Evolutionary conservation across 1,140 invertebrate genomes (phyloP), one percentile per base, ranked within the genome.

Genomic region (Zaprionus tsacasi): DNA sequence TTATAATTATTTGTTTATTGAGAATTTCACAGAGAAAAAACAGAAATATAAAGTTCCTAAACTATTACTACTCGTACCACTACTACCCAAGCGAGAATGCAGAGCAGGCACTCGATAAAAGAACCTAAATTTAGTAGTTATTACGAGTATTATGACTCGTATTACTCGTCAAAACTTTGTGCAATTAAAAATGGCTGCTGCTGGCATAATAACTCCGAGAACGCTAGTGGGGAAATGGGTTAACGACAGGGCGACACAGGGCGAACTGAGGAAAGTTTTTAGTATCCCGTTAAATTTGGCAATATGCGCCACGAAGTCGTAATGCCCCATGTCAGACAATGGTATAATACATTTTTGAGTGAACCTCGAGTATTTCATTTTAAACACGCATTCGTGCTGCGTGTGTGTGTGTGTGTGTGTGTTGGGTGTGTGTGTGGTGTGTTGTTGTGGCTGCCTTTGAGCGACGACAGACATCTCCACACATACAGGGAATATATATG

Each of bases 331-430:
- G 48, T 63, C 13, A 33, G 40, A 50, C 38, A 27, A 55, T 21
- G 40, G 66, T 59, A 59, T 59, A 61, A 87, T 82, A 79, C 63
- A 87, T 82, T 77, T 87, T 88, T 88, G 83, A 88, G 83, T 83
- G 83, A 87, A 74, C 82, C 73, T 60, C 61, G 83, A 81, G 85
- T 88, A 90, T 90, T 88, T 88, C 85, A 85, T 88, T 88, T 90
- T 85, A 89, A 89, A 89, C 85, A 89, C 86, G 85, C 81, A 85
- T 90, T 81, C 64, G 58, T 63, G 75, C 60, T 77, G 66, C 70
- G 6, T 76, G 64, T 21, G 6, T 40, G 38, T 74, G 52, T 58
- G 67, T 50, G 43, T 77, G 43, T 21, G 21, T 21, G 21, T 21
- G n/a, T n/a, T n/a, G 2, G 2, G 48, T 59, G 66, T 45, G 40